Evolutionary conservation across 1,140 invertebrate genomes (phyloP).

Genomic region (Trinorchestia longiramus): DNA sequence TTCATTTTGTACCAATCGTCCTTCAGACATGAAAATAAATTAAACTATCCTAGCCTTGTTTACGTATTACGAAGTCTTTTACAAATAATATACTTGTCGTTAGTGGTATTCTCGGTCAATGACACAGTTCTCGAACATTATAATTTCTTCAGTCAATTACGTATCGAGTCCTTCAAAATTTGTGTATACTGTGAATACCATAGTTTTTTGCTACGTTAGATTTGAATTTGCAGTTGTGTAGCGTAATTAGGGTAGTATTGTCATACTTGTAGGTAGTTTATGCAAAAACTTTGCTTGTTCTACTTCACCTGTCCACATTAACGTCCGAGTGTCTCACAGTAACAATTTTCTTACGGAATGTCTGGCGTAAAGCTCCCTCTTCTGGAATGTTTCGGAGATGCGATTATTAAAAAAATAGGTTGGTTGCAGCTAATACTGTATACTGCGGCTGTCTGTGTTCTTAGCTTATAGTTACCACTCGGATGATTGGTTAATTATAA

Average conservation of each 20-base stretch:
- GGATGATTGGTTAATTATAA: neutral
- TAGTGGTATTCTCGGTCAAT: neutral
- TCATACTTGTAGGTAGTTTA: neutral
- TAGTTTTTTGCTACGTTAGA: conserved; percentile 12
- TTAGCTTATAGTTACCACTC: neutral
- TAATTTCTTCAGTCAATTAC: neutral
- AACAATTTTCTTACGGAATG: neutral
- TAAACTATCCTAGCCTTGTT: neutral
- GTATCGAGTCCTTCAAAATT: neutral
- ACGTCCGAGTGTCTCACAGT: neutral
- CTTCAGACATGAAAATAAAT: neutral
- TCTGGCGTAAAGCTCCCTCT: neutral
- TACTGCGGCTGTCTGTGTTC: neutral
- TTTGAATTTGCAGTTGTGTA: conserved; percentile 45
- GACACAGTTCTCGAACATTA: neutral
- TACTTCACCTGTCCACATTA: neutral
- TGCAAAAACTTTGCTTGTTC: neutral
- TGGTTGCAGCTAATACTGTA: neutral
- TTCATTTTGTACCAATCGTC: neutral
- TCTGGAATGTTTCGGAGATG: neutral
- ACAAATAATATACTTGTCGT: neutral
- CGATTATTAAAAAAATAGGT: neutral
- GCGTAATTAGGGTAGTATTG: neutral
- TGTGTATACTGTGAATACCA: conserved; percentile 48
- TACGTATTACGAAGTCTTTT: neutral